Percentiles rank a stretch among this genome's conserved stretches.
Conservation (phyloP, 2,888 invertebrate species). For the Macrophya alboannulata region DNA sequence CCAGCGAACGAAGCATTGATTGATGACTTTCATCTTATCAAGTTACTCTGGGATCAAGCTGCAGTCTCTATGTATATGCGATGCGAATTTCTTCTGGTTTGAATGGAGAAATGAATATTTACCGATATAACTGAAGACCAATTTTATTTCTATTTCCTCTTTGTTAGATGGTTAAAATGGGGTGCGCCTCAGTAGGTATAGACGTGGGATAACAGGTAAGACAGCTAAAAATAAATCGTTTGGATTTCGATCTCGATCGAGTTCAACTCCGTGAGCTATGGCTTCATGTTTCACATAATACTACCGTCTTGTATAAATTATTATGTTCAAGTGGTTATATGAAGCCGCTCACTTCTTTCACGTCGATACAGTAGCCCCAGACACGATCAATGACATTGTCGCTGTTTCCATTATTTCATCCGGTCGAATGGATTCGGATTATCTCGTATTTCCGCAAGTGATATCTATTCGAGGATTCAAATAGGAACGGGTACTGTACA, state of each 20-base stretch:
- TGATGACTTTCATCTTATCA: not conserved
- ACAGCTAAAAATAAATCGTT: constrained; percentile 32
- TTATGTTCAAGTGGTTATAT: constrained; percentile 5
- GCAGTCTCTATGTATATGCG: not conserved
- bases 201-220: constrained; percentile 30
- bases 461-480: not conserved
- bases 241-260: constrained; percentile 37
- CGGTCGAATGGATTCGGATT: not conserved
- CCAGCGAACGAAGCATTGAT: not conserved
- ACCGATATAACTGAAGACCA: not conserved
- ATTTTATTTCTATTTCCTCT: not conserved
- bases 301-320: constrained; percentile 38
- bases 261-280: constrained; percentile 19
- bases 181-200: not conserved
- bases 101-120: not conserved
- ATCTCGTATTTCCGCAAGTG: not conserved
- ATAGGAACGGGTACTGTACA: not conserved
- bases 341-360: constrained; percentile 12
- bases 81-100: not conserved
- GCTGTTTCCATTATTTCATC: not conserved
- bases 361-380: not conserved
- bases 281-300: constrained; percentile 21
- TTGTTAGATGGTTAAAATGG: not conserved
- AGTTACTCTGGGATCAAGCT: not conserved
- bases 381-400: constrained; percentile 3